These are phyloP conservation scores for Entomobrya multifasciata DNA, from an alignment of 2,888 invertebrate genomes.

Conservation along the genomic window DNA sequence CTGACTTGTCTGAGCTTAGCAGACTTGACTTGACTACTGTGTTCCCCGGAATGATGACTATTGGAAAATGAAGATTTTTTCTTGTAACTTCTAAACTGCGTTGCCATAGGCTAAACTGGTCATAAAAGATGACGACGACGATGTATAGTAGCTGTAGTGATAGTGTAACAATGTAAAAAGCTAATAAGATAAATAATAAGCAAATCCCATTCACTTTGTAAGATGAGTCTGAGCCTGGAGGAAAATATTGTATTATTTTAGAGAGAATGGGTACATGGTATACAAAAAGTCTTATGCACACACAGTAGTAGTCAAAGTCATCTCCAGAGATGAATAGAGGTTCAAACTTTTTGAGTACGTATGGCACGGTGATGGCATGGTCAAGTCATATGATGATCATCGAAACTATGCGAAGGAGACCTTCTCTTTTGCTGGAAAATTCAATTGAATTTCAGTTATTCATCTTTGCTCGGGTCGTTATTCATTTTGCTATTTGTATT, in stretches of 20 bases:
- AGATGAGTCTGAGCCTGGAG: conserved; percentile 22
- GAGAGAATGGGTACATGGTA: neutral
- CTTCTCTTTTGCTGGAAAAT: conserved; percentile 6
- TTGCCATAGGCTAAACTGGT: no score
- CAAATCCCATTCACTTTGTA: conserved; percentile 7
- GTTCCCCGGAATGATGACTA: conserved; percentile 2
- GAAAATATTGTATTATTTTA: neutral
- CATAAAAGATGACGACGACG: no score
- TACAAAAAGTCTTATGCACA: neutral
- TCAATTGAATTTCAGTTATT: neutral
- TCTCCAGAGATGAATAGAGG: neutral
- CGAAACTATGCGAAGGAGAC: neutral
- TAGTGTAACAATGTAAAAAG: conserved; percentile 34
- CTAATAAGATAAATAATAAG: conserved; percentile 52
- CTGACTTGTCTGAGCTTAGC: neutral
- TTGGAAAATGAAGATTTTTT: neutral
- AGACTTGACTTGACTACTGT: conserved; percentile 13
- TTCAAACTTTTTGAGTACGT: no score
- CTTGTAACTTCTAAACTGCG: neutral
- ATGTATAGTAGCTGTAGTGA: neutral
- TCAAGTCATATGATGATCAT: no score
- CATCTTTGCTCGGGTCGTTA: neutral
- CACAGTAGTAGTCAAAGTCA: neutral
- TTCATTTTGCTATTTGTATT: neutral
- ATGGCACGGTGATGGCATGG: neutral